phyloP scores from a whole-genome alignment of 2,797 vertebrate genomes.

The Serranus cabrilla region DNA sequence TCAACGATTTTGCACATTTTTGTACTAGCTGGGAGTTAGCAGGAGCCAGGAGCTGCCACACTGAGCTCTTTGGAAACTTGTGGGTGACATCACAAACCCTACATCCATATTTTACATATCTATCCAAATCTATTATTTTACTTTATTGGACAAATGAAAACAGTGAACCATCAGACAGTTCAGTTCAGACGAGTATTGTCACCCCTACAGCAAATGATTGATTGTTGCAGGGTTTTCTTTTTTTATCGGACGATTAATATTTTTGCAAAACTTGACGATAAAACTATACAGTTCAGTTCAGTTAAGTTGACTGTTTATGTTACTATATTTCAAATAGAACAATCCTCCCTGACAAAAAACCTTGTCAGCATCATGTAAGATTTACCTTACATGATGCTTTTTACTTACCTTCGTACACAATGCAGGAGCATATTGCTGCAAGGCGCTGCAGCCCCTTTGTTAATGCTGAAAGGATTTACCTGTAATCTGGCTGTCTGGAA shows the following conservation, averaged over 20 bases:
- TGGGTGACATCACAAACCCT: too few relatives aligned
- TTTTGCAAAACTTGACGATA: slow-evolving; percentile 6
- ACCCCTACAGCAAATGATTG: neutral
- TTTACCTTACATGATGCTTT: slow-evolving; percentile 18
- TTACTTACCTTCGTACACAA: slow-evolving; percentile 51
- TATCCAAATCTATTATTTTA: neutral
- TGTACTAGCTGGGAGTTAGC: too few relatives aligned
- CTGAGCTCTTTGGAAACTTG: too few relatives aligned
- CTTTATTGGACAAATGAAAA: neutral
- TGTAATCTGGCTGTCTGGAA: slow-evolving; percentile 75
- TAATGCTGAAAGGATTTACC: slow-evolving; percentile 79
- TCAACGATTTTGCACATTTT: too few relatives aligned
- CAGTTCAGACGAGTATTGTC: neutral
- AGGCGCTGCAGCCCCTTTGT: slow-evolving; percentile 56
- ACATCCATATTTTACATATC: too few relatives aligned
- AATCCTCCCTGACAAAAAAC: neutral
- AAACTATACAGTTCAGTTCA: slow-evolving; percentile 11
- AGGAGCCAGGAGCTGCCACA: too few relatives aligned
- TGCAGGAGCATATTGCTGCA: slow-evolving; percentile 42
- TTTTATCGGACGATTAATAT: neutral
- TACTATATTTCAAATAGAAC: slow-evolving; percentile 32
- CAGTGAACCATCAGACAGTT: neutral
- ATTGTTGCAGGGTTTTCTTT: neutral
- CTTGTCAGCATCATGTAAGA: slow-evolving; percentile 39
- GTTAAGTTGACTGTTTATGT: slow-evolving; percentile 1